Evolutionary conservation across 2,888 invertebrate genomes (phyloP).

Genomic region (Venusia cambrica): DNA sequence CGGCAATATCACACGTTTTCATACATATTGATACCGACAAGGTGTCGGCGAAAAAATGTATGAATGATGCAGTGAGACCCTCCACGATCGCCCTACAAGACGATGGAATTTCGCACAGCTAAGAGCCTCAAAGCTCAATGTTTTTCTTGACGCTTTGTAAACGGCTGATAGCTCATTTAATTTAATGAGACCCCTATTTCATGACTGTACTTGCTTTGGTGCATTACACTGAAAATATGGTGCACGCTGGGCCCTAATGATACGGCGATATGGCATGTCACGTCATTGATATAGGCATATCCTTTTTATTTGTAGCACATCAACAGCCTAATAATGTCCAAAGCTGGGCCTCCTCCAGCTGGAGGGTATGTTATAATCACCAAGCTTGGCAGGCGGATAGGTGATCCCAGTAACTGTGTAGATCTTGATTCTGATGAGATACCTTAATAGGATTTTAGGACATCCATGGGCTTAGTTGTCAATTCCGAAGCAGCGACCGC

Average conservation of each 20-base stretch:
- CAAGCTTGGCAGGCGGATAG: too few species aligned
- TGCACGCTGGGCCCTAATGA: slow-evolving; percentile 16
- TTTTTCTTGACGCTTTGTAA: slow-evolving; percentile 64
- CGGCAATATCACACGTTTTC: slow-evolving; percentile 61
- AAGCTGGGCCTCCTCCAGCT: too few species aligned
- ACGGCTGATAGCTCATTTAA: slow-evolving; percentile 71
- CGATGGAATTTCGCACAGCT: slow-evolving; percentile 71
- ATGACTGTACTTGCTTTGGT: slow-evolving; percentile 24
- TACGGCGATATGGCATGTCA: slow-evolving; percentile 7
- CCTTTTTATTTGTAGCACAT: too few species aligned
- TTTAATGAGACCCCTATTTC: slow-evolving; percentile 62
- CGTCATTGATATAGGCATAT: neutral
- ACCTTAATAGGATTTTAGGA: too few species aligned
- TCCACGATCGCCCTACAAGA: slow-evolving; percentile 65
- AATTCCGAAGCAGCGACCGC: too few species aligned
- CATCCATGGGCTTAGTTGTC: too few species aligned
- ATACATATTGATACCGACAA: slow-evolving; percentile 75
- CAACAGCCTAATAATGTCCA: too few species aligned
- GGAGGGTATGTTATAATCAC: too few species aligned
- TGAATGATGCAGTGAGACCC: slow-evolving; percentile 78
- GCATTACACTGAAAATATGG: slow-evolving; percentile 26
- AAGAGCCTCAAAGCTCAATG: slow-evolving; percentile 58
- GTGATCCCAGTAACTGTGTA: too few species aligned
- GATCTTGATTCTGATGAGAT: too few species aligned
- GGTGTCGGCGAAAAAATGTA: slow-evolving; percentile 73